These are phyloP conservation scores for Bambusicola thoracicus DNA, from an alignment of 2,113 vertebrate species.

Conservation along the genomic window DNA sequence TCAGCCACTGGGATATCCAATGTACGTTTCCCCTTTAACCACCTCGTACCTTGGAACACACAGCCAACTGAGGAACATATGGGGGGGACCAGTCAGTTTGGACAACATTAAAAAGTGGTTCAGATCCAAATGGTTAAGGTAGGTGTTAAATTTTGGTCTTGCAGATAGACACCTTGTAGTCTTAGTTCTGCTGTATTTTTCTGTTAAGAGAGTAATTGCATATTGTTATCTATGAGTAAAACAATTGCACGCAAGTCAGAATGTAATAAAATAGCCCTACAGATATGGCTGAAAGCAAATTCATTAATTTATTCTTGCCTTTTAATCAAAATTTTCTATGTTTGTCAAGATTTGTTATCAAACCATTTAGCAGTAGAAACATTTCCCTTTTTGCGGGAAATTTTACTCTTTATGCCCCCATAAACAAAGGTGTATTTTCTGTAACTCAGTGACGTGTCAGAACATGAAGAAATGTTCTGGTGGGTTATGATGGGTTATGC, in stretches of 20 bases:
- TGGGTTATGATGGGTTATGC: not conserved
- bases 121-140: conserved; percentile 93
- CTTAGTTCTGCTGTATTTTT: not conserved
- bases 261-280: not conserved
- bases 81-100: conserved; percentile 90
- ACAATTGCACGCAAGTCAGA: not conserved
- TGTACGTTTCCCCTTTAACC: conserved; percentile 96
- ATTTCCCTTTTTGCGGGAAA: not conserved
- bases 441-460: not conserved
- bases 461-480: not conserved
- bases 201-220: not conserved
- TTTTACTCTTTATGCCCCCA: not conserved
- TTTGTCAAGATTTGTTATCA: not conserved
- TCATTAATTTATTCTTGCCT: not conserved
- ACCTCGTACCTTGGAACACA: conserved; percentile 95
- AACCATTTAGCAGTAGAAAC: not conserved
- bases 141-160: conserved; percentile 54
- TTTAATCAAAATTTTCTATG: not conserved
- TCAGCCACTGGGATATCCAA: conserved; percentile 97
- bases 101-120: conserved; percentile 89
- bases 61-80: conserved; percentile 85
- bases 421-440: not conserved
- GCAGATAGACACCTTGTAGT: not conserved
- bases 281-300: not conserved
- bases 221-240: not conserved